phyloP scores from a whole-genome alignment of 2,113 vertebrate species.

The Oryzias melastigma region DNA sequence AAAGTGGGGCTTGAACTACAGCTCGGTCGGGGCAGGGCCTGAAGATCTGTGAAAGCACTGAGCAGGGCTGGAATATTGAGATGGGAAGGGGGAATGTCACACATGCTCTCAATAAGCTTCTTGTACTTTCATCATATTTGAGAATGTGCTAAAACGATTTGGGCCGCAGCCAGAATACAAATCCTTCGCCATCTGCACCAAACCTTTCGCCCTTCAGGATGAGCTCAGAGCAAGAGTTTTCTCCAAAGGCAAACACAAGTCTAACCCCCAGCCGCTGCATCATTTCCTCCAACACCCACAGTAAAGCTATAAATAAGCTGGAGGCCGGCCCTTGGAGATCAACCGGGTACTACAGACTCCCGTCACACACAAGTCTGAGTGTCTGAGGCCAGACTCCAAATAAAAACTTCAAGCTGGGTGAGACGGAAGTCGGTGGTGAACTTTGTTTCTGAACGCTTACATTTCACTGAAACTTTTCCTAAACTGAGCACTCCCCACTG shows the following conservation, averaged over 20 bases:
- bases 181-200: constrained; percentile 20
- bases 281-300: constrained; percentile 68
- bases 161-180: constrained; percentile 42
- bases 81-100: constrained; percentile 73
- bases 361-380: constrained; percentile 39
- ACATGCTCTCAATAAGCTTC: constrained; percentile 68
- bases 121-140: constrained; percentile 67
- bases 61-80: constrained; percentile 46
- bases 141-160: constrained; percentile 50
- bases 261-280: constrained; percentile 42
- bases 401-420: neutral
- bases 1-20: neutral
- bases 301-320: constrained; percentile 63
- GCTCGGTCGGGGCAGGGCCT: constrained; percentile 14
- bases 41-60: constrained; percentile 44
- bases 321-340: constrained; percentile 48
- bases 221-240: constrained; percentile 49
- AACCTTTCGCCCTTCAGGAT: constrained; percentile 25
- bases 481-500: too few relatives aligned
- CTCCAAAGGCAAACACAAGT: constrained; percentile 37
- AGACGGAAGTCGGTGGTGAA: neutral
- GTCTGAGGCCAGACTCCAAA: constrained; percentile 15
- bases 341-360: constrained; percentile 44
- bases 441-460: neutral
- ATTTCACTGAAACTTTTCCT: too few relatives aligned